These are phyloP conservation scores for Eptatretus atami DNA, from an alignment of 2,797 vertebrate species.

Conservation along the genomic window DNA sequence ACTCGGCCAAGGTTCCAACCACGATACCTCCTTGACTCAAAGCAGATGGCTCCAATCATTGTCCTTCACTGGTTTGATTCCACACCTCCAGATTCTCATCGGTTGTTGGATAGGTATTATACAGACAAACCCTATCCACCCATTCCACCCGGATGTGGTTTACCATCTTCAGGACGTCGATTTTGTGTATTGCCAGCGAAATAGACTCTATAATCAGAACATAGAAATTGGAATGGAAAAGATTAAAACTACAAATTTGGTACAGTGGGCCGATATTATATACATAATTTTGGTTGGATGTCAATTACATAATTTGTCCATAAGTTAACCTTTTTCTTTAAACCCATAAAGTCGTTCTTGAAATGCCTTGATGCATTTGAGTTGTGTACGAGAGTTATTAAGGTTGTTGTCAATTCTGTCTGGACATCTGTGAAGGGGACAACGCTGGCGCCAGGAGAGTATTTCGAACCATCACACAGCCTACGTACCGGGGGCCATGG, in stretches of 20 bases:
- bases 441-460: slow-evolving; percentile 92
- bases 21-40: no score
- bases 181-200: slow-evolving; percentile 26
- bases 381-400: slow-evolving; percentile 6
- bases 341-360: no score
- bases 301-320: no score
- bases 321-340: no score
- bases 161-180: background rate
- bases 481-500: slow-evolving; percentile 94
- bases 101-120: no score
- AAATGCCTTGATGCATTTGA: no score
- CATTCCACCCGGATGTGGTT: no score
- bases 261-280: slow-evolving; percentile 16
- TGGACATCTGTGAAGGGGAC: slow-evolving; percentile 28
- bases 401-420: slow-evolving; percentile 5
- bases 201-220: slow-evolving; percentile 96
- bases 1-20: no score
- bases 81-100: no score
- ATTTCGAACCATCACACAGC: slow-evolving; percentile 90
- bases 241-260: slow-evolving; percentile 97
- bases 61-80: no score
- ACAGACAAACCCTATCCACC: background rate
- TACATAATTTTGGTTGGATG: no score
- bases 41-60: no score
- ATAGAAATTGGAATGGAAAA: slow-evolving; percentile 91